These are phyloP conservation scores for Poecilia wingei DNA, from an alignment of 2,797 vertebrate species.

Conservation along the genomic window DNA sequence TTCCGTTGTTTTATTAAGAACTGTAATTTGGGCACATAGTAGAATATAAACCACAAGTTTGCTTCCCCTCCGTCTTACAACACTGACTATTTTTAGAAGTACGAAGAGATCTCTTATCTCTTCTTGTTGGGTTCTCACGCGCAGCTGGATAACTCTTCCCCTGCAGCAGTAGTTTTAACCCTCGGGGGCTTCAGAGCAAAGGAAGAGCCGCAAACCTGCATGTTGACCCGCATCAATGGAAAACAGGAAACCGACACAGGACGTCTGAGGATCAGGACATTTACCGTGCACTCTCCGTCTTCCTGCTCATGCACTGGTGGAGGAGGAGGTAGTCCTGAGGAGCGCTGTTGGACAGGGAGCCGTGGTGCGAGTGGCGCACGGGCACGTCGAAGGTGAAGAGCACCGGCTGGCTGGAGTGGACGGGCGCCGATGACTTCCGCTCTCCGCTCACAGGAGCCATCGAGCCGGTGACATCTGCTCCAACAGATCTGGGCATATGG, in stretches of 20 bases:
- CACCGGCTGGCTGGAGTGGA: slow-evolving; percentile 96
- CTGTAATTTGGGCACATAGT: background rate
- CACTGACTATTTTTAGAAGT: background rate
- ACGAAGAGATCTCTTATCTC: slow-evolving; percentile 8
- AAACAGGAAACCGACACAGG: slow-evolving; percentile 78
- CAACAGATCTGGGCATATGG: slow-evolving; percentile 88
- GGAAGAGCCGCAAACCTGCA: slow-evolving; percentile 73
- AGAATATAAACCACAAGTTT: slow-evolving; percentile 3
- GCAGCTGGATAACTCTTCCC: slow-evolving; percentile 5
- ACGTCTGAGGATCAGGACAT: slow-evolving; percentile 64
- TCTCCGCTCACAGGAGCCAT: slow-evolving; percentile 86
- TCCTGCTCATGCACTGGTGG: slow-evolving; percentile 98
- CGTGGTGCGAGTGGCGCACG: slow-evolving; percentile 82
- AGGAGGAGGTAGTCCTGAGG: slow-evolving; percentile 99
- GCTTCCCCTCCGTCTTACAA: background rate
- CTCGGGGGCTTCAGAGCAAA: slow-evolving; percentile 47
- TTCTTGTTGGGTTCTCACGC: slow-evolving; percentile 6
- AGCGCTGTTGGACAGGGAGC: slow-evolving; percentile 90
- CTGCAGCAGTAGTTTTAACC: slow-evolving; percentile 37
- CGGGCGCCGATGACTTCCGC: slow-evolving; percentile 87
- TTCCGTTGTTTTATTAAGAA: background rate
- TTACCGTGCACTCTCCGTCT: slow-evolving; percentile 92
- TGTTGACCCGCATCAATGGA: slow-evolving; percentile 74
- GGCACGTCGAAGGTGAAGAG: slow-evolving; percentile 96
- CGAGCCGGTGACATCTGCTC: slow-evolving; percentile 84